These are phyloP conservation scores for Todiramphus saurophagus DNA, from an alignment of 2,113 vertebrate species.

Conservation along the genomic window DNA sequence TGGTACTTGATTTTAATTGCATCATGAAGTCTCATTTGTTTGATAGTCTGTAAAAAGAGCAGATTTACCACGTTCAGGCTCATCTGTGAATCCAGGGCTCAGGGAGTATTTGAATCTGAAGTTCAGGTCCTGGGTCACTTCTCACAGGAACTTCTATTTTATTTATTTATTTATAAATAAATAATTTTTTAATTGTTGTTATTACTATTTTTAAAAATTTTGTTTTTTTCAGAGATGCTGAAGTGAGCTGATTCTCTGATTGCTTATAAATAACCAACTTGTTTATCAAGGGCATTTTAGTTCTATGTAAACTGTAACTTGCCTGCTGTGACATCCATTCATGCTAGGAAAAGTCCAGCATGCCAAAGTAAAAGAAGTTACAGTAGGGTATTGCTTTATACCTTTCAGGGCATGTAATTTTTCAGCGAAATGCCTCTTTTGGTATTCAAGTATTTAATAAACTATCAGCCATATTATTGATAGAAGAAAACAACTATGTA, in stretches of 20 bases:
- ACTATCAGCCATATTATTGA: neutral
- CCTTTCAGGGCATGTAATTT: neutral
- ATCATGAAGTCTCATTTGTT: neutral
- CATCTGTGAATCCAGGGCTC: neutral
- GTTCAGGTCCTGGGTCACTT: neutral
- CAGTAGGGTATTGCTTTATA: neutral
- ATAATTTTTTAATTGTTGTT: too few relatives aligned
- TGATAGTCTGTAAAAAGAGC: neutral
- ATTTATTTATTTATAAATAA: too few relatives aligned
- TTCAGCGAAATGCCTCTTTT: neutral
- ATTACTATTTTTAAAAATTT: neutral
- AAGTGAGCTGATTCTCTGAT: neutral
- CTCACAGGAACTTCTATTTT: neutral
- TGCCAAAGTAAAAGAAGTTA: neutral
- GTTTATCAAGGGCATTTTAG: neutral
- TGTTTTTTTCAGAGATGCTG: neutral
- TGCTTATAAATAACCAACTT: neutral
- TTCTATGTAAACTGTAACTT: neutral
- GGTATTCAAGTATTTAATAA: neutral
- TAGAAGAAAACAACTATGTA: neutral
- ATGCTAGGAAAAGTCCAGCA: neutral
- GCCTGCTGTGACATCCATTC: neutral
- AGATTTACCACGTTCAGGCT: neutral
- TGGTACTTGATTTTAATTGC: neutral
- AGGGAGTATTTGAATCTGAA: neutral